phyloP scores from a whole-genome alignment of 2,113 vertebrate genomes.

The Amazona guildingii region DNA sequence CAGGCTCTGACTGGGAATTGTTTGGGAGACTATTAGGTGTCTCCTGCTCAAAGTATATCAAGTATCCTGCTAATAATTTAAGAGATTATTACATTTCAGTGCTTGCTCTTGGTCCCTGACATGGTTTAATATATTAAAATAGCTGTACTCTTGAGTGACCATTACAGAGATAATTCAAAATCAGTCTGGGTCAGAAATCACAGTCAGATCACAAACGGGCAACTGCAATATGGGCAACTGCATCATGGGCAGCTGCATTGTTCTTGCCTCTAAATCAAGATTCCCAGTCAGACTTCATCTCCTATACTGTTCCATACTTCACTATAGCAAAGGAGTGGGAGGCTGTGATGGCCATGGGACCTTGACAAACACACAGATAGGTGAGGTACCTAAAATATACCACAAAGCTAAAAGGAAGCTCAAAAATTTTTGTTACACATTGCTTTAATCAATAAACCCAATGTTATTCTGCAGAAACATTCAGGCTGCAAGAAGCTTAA shows the following conservation, averaged over 20 bases:
- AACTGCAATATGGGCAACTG: not conserved
- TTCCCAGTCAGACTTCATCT: not conserved
- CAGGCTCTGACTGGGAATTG: not conserved
- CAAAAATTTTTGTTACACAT: not conserved
- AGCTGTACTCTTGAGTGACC: not conserved
- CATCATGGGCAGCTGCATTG: not conserved
- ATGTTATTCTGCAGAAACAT: not conserved
- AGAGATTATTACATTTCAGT: not conserved
- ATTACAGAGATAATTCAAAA: not conserved
- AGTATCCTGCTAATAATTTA: not conserved
- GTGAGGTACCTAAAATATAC: not conserved
- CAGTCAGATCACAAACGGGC: not conserved
- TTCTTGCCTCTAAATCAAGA: not conserved
- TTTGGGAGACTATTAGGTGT: not conserved
- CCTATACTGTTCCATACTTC: not conserved
- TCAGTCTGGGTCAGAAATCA: not conserved
- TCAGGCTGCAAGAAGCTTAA: not conserved
- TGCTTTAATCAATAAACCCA: not conserved
- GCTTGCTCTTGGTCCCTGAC: not conserved
- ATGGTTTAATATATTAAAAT: not conserved
- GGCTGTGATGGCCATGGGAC: not conserved
- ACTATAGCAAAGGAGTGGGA: not conserved
- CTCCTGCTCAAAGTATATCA: not conserved
- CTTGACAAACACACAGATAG: not conserved
- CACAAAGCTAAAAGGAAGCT: not conserved